phyloP scores from a whole-genome alignment of 2,888 invertebrate genomes.

The Idaea aversata region DNA sequence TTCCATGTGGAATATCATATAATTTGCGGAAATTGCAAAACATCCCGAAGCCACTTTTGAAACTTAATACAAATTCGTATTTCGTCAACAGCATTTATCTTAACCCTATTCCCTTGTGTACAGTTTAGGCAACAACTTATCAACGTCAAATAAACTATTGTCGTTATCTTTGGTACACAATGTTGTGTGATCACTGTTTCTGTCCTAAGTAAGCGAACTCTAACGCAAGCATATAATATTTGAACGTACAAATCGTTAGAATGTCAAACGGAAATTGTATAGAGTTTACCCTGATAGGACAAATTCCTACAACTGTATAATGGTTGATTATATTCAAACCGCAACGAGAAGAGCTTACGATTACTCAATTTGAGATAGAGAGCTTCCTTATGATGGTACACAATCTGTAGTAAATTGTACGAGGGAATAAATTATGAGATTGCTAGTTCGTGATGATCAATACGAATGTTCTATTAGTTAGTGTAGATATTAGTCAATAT shows the following conservation, averaged over 20 bases:
- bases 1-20: background rate
- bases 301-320: background rate
- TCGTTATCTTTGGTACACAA: conserved; percentile 12
- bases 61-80: background rate
- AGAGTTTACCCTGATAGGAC: background rate
- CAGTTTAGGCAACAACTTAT: conserved; percentile 13
- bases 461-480: background rate
- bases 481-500: background rate
- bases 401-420: background rate
- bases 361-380: background rate
- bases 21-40: background rate
- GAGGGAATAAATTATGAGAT: background rate
- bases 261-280: background rate
- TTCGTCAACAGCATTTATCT: conserved; percentile 1
- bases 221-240: background rate
- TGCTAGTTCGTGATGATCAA: background rate
- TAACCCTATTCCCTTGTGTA: conserved; percentile 7
- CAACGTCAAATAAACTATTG: conserved; percentile 19
- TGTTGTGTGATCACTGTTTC: background rate
- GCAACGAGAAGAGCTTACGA: background rate
- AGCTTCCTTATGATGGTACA: background rate
- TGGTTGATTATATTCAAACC: background rate
- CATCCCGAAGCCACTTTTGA: background rate
- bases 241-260: background rate
- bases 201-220: background rate